Conservation (phyloP, 2,888 invertebrate species). For the Tipula vernalis region DNA sequence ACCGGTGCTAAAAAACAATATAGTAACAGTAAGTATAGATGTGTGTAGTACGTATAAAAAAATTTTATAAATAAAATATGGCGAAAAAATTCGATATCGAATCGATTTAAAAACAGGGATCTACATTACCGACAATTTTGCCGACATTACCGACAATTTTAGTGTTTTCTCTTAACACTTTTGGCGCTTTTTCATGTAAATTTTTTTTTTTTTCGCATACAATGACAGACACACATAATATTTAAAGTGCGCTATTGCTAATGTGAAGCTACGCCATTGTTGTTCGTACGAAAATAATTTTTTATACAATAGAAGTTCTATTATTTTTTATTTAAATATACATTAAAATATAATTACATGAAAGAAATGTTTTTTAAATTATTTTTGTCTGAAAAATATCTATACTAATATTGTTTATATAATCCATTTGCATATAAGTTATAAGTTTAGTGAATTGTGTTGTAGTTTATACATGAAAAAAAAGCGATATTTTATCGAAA, state of each 20-base stretch:
- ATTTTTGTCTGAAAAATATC: neutral
- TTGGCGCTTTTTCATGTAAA: neutral
- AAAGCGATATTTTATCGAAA: constrained; percentile 13
- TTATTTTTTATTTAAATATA: neutral
- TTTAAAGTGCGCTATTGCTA: constrained; percentile 10
- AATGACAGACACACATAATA: neutral
- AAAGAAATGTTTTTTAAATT: constrained; percentile 10
- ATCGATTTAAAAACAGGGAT: neutral
- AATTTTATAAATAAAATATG: neutral
- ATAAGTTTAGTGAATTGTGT: constrained; percentile 11
- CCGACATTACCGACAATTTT: neutral
- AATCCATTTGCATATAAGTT: neutral
- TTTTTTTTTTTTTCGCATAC: neutral
- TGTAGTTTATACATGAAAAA: constrained; percentile 4
- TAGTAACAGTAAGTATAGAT: neutral
- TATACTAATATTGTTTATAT: constrained; percentile 6
- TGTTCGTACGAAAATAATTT: constrained; percentile 10
- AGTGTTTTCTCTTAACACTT: neutral
- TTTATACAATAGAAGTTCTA: neutral
- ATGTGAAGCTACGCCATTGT: constrained; percentile 15
- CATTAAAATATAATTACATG: neutral
- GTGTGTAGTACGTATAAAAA: neutral
- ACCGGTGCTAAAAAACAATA: constrained; percentile 32
- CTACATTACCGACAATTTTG: neutral
- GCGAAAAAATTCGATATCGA: neutral